Base-by-base conservation (phyloP, 2,888 invertebrate species). In the Scelioninae gen. 2 region DNA sequence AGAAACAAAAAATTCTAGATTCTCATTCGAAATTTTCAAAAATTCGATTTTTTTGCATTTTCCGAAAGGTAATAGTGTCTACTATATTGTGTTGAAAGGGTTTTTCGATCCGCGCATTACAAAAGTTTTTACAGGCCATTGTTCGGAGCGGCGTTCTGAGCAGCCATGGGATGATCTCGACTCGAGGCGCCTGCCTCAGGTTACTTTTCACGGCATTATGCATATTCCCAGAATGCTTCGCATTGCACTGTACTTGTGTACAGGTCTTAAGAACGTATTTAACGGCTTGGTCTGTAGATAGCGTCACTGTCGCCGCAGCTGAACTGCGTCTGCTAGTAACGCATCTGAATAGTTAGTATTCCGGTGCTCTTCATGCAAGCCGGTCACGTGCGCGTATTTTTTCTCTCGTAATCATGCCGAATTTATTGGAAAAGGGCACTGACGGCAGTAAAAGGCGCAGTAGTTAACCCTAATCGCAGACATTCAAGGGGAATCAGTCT, bases 101-200 rank as follows among this genome's bases (percentile, higher is more conserved):
- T 58, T 58, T 46, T 58, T 46, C 10, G 31, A 58, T 58, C 58
- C 35, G 37, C 28, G 37, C 48, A 18, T 13, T 48, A 60, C 11
- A 60, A 60, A 60, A 60, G 58, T 35, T 60, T 9, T 48, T 60
- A 37, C 37, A 60, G 37, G 13, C 37, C 46, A 60, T 60, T 48
- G 25, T 37, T 46, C 60, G 35, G 19, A 61, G 50, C 50, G 31
- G 48, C 41, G 28, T 41, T 39, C 37, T 22, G 39, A n/a, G 48
- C 39, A 37, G 41, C 39, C 61, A 18, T 25, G 15, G 58, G 58
- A 37, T 22, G 37, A 19, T 41, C 41, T 55, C 39, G n/a, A 28
- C 41, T 16, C 19, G 39, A 58, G 48, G 25, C 15, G 37, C 31
- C 25, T 16, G 37, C 16, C 28, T 39, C 39, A 37, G 25, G 25